Evolutionary conservation across 2,888 invertebrate species (phyloP).

Genomic region (Noctua janthina): DNA sequence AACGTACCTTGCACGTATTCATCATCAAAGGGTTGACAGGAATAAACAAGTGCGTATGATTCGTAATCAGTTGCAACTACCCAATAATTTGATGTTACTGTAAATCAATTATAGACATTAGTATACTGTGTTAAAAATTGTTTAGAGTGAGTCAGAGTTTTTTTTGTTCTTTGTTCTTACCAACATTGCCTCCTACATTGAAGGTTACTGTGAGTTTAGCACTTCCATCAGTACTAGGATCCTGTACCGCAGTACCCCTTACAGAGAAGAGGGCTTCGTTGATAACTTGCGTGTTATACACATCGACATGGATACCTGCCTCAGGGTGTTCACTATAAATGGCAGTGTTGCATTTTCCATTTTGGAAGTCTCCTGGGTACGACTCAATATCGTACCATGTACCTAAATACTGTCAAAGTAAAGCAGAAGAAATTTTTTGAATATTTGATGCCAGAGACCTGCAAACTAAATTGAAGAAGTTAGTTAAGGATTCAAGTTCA

Average conservation of each 20-base stretch:
- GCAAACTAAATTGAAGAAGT: constrained; percentile 74
- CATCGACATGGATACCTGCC: constrained; percentile 63
- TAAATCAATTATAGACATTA: constrained; percentile 53
- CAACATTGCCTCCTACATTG: constrained; percentile 81
- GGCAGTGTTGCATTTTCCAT: constrained; percentile 79
- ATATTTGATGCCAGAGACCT: constrained; percentile 81
- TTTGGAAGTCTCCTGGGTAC: constrained; percentile 77
- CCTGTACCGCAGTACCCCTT: constrained; percentile 73
- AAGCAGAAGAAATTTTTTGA: not conserved
- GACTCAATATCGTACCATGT: constrained; percentile 79
- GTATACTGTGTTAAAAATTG: not conserved
- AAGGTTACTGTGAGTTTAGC: constrained; percentile 92
- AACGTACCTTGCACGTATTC: constrained; percentile 61
- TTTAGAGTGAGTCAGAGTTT: not conserved
- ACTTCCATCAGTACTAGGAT: constrained; percentile 86
- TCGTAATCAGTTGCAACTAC: constrained; percentile 91
- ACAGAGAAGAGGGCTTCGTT: constrained; percentile 74
- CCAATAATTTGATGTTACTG: constrained; percentile 88
- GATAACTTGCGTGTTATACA: constrained; percentile 77
- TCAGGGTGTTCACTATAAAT: constrained; percentile 66
- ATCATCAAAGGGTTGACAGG: constrained; percentile 55
- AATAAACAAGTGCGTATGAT: constrained; percentile 62
- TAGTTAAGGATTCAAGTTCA: not conserved
- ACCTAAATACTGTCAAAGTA: constrained; percentile 74
- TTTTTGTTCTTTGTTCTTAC: constrained; percentile 52